Evolutionary conservation across 2,113 vertebrate species (phyloP).

Genomic region (Aramus guarauna): DNA sequence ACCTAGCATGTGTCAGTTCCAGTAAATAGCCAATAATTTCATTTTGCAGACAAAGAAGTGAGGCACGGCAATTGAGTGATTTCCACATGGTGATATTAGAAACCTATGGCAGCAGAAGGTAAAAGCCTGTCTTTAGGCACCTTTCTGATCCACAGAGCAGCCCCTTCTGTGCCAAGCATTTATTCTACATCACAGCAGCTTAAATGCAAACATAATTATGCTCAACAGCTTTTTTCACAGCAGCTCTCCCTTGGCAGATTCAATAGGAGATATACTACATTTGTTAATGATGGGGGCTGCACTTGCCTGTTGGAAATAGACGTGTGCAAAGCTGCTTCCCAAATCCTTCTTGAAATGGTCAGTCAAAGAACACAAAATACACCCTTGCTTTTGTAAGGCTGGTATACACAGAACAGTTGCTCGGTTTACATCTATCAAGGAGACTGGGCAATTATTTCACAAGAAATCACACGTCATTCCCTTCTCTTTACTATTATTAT

Average conservation of each 20-base stretch:
- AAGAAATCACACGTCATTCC: not conserved
- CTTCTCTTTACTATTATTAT: not conserved
- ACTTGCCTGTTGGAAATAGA: not conserved
- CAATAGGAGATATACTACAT: not conserved
- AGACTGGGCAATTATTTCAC: not conserved
- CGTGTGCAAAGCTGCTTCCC: not conserved
- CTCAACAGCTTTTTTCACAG: not conserved
- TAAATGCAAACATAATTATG: not conserved
- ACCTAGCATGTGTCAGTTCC: accelerated
- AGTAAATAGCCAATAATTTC: not conserved
- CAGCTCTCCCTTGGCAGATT: not conserved
- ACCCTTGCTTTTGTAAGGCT: not conserved
- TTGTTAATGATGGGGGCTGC: not conserved
- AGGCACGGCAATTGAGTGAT: not conserved
- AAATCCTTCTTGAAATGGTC: not conserved
- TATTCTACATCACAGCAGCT: not conserved
- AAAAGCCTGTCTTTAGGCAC: not conserved
- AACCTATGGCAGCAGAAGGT: not conserved
- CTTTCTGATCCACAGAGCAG: not conserved
- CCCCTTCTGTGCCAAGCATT: not conserved
- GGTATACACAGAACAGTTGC: not conserved
- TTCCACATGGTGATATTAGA: not conserved
- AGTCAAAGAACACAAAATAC: not conserved
- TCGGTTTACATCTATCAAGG: not conserved
- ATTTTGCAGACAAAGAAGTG: not conserved